These are phyloP conservation scores for Dasyprocta punctata DNA, from an alignment of 2,113 vertebrate species.

Conservation along the genomic window DNA sequence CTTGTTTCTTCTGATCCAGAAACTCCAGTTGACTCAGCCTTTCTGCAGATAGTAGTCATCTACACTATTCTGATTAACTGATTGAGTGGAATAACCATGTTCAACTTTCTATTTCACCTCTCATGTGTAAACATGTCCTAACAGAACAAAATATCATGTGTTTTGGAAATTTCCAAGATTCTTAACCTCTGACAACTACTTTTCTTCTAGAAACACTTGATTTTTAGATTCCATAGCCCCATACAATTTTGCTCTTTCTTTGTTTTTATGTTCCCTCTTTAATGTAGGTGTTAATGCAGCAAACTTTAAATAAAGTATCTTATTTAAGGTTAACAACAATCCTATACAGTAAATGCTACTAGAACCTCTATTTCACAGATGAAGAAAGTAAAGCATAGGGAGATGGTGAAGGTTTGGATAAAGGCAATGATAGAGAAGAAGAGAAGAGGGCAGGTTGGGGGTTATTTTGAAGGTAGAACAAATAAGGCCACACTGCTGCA, in stretches of 20 bases:
- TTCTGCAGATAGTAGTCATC: neutral
- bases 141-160: neutral
- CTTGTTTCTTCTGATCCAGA: slow-evolving; percentile 34
- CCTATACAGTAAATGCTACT: neutral
- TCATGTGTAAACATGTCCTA: neutral
- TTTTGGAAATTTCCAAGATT: neutral
- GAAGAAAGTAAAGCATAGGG: neutral
- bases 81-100: neutral
- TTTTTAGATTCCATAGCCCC: neutral
- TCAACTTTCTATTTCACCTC: slow-evolving; percentile 23
- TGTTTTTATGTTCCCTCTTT: neutral
- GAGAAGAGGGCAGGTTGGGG: neutral
- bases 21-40: slow-evolving; percentile 43
- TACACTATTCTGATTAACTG: neutral
- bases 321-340: neutral
- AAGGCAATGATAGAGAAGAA: neutral
- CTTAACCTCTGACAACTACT: neutral
- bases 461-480: neutral
- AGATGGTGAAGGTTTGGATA: neutral
- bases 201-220: slow-evolving; percentile 17
- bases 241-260: neutral
- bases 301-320: neutral
- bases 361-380: neutral
- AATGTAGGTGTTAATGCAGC: neutral
- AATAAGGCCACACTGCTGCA: neutral